These are phyloP conservation scores for Cephus pygmeus DNA, from an alignment of 2,888 invertebrate species.

Conservation along the genomic window DNA sequence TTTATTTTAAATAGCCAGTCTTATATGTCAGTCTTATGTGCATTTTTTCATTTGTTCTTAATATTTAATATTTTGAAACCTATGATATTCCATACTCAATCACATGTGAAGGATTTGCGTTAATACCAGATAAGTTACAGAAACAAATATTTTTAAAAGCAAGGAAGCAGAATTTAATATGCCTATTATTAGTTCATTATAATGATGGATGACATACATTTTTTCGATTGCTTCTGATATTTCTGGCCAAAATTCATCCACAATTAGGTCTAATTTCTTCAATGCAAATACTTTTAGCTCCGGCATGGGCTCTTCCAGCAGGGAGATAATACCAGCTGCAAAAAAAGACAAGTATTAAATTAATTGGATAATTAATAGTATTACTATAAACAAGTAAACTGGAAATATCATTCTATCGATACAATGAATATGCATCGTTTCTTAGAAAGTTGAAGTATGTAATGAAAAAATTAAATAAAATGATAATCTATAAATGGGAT, in stretches of 20 bases:
- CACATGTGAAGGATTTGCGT: background rate
- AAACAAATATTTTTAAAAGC: slow-evolving; percentile 11
- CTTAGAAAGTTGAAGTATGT: background rate
- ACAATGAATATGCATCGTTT: background rate
- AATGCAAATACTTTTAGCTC: slow-evolving; percentile 95
- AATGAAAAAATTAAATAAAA: background rate
- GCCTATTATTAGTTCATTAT: slow-evolving; percentile 2
- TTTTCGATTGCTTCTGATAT: slow-evolving; percentile 98
- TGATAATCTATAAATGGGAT: background rate
- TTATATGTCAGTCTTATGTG: background rate
- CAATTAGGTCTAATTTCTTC: slow-evolving; percentile 91
- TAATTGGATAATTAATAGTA: background rate
- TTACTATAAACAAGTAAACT: background rate
- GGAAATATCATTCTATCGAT: background rate
- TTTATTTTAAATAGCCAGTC: slow-evolving; percentile 5
- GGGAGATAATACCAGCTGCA: slow-evolving; percentile 91
- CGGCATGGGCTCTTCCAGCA: slow-evolving; percentile 93
- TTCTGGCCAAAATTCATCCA: slow-evolving; percentile 99
- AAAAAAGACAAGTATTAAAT: background rate
- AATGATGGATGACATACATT: slow-evolving; percentile 72
- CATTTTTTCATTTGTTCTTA: background rate
- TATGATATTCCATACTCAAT: background rate
- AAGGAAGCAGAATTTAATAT: slow-evolving; percentile 9
- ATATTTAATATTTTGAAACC: background rate
- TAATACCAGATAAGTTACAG: slow-evolving; percentile 6